Percentiles rank a stretch among this genome's conserved stretches.
phyloP scores from a whole-genome alignment of 1,140 invertebrate genomes.

The Himalopsyche phryganea region DNA sequence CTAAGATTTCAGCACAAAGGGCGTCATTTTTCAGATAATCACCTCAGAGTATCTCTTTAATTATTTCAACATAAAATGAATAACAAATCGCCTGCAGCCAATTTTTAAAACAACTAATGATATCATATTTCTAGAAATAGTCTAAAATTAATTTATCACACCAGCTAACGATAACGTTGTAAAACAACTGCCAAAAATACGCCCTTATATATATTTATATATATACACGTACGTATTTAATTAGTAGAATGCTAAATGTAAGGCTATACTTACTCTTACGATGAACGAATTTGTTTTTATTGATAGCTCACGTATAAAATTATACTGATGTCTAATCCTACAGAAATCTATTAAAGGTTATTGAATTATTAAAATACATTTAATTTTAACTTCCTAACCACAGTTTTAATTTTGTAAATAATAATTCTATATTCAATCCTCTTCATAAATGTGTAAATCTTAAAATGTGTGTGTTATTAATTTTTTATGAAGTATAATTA shows the following conservation, averaged over 20 bases:
- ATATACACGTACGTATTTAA: background rate
- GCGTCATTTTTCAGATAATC: conserved; percentile 9
- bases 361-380: too few relatives aligned
- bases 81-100: conserved; percentile 8
- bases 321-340: too few relatives aligned
- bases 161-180: conserved; percentile 30
- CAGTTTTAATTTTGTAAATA: too few relatives aligned
- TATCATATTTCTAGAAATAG: conserved; percentile 1
- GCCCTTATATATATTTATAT: background rate
- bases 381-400: too few relatives aligned
- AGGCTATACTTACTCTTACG: conserved; percentile 11
- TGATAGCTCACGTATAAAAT: too few relatives aligned
- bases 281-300: too few relatives aligned
- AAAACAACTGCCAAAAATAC: conserved; percentile 29
- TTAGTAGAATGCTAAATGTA: conserved; percentile 1
- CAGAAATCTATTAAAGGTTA: too few relatives aligned
- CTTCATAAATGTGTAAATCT: too few relatives aligned
- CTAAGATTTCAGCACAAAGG: conserved; percentile 28
- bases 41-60: conserved; percentile 12
- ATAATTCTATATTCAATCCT: too few relatives aligned
- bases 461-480: background rate
- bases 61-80: background rate
- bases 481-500: background rate
- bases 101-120: conserved; percentile 6
- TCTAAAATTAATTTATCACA: conserved; percentile 20